phyloP scores from a whole-genome alignment of 2,113 vertebrate genomes.

The Alligator mississippiensis region DNA sequence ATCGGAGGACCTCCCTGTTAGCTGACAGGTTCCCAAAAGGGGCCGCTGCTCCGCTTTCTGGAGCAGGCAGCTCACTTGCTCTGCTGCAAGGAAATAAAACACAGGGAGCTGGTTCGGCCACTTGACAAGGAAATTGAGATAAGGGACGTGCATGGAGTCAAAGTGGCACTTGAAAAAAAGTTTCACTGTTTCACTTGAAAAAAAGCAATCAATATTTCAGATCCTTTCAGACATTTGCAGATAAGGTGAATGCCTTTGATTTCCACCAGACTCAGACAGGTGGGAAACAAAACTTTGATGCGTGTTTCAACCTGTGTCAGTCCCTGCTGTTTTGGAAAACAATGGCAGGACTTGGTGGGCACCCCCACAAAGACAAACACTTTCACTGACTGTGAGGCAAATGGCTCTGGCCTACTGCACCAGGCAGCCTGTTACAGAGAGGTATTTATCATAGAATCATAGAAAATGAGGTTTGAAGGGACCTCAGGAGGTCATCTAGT shows the following conservation, averaged over 20 bases:
- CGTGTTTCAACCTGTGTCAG: background rate
- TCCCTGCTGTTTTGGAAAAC: background rate
- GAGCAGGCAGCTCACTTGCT: background rate
- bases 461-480: background rate
- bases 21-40: rapidly evolving
- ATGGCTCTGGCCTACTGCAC: background rate
- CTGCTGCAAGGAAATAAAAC: background rate
- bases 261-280: rapidly evolving
- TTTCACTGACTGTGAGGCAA: rapidly evolving
- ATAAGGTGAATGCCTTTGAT: background rate
- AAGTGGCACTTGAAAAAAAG: background rate
- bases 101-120: background rate
- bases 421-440: background rate
- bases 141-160: background rate
- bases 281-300: background rate
- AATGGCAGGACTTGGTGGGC: background rate
- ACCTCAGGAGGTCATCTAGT: too few species aligned
- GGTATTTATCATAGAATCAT: background rate
- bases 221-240: background rate
- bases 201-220: background rate
- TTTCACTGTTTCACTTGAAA: background rate
- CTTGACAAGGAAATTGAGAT: background rate
- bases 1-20: rapidly evolving
- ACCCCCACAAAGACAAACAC: rapidly evolving
- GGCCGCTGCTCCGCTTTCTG: background rate